Conservation (phyloP, 2,888 invertebrate species). For the Hylaea fasciaria region DNA sequence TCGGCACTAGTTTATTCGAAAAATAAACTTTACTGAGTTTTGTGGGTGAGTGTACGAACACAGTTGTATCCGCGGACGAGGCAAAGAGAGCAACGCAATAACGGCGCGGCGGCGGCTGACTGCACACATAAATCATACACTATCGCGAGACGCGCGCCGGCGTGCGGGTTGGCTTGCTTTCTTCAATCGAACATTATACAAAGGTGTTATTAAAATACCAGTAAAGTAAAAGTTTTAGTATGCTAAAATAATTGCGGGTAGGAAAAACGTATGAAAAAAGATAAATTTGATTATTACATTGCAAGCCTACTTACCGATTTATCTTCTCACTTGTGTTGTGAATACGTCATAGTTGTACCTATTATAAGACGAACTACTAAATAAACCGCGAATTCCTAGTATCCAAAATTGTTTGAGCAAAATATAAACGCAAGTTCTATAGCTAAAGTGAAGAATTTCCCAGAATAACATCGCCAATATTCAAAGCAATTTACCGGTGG, state of each 20-base stretch:
- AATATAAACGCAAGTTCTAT: neutral
- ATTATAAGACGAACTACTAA: no score
- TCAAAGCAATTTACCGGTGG: no score
- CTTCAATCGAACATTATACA: neutral
- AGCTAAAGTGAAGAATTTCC: neutral
- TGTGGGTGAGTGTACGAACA: neutral
- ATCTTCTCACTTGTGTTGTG: no score
- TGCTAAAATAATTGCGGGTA: neutral
- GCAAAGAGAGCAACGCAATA: conserved; percentile 27
- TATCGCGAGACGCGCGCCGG: conserved; percentile 4
- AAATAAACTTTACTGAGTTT: no score
- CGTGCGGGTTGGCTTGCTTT: conserved; percentile 5
- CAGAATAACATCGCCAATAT: neutral
- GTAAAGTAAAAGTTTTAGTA: neutral
- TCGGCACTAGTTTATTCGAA: no score
- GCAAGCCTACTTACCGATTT: no score
- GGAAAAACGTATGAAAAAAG: no score
- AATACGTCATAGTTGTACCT: no score
- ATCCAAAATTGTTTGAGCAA: no score
- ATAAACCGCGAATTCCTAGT: no score
- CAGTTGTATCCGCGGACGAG: conserved; percentile 2
- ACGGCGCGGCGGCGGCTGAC: conserved; percentile 20
- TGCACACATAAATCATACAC: conserved; percentile 21
- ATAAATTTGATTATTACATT: no score
- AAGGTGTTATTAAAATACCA: neutral